Conservation (phyloP, 2,888 invertebrate species). For the Homarus gammarus region DNA sequence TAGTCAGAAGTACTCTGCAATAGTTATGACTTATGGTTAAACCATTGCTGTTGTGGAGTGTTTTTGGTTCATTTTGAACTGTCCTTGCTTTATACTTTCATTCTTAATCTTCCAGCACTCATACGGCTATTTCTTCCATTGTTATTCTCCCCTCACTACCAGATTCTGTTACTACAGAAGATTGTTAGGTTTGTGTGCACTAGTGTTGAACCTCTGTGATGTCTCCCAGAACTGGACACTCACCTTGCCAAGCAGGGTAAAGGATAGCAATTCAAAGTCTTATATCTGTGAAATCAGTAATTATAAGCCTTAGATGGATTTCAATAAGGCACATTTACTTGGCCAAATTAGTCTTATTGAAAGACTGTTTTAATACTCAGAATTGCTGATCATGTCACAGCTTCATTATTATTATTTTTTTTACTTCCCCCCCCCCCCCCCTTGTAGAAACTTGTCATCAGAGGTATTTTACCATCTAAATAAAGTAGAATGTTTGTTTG, state of each 20-base stretch:
- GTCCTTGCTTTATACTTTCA: neutral
- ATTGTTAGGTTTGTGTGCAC: conserved; percentile 25
- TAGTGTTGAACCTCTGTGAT: conserved; percentile 54
- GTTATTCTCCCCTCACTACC: conserved; percentile 23
- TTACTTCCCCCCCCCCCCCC: conserved; percentile 17
- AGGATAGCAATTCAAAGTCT: conserved; percentile 31
- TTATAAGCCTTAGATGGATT: conserved; percentile 46
- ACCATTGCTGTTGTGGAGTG: neutral
- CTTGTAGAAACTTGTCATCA: conserved; percentile 62
- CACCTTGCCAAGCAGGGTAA: conserved; percentile 31
- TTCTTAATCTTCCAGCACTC: conserved; percentile 10
- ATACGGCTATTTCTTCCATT: conserved; percentile 2
- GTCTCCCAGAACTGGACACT: conserved; percentile 17
- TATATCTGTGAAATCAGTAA: conserved; percentile 26
- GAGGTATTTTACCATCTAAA: conserved; percentile 35
- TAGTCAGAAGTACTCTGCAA: neutral
- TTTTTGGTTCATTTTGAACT: neutral
- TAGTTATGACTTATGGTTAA: neutral
- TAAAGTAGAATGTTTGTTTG: conserved; percentile 18
- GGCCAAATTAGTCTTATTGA: conserved; percentile 39
- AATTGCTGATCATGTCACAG: conserved; percentile 23
- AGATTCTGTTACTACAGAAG: neutral
- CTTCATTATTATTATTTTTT: neutral
- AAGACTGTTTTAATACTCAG: conserved; percentile 36
- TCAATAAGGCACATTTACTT: conserved; percentile 58